phyloP scores from a whole-genome alignment of 1,140 invertebrate genomes.

The Bombus consobrinus region DNA sequence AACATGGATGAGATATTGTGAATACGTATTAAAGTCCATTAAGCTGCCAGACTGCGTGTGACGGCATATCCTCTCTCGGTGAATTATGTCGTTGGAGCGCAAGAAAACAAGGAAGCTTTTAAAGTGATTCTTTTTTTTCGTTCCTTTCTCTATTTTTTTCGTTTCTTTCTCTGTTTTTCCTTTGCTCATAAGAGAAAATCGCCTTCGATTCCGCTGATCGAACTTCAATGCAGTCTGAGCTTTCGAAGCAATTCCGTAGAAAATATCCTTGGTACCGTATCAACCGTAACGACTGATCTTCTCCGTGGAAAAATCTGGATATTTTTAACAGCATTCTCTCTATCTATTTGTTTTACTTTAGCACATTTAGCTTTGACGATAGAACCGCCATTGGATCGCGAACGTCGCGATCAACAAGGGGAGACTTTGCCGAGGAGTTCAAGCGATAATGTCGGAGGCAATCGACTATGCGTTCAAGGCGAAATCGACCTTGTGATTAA shows the following conservation, averaged over 20 bases:
- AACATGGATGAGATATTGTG: too few relatives aligned
- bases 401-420: conserved; percentile 1
- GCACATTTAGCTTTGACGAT: background rate
- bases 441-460: conserved; percentile 33
- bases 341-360: background rate
- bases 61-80: background rate
- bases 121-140: background rate
- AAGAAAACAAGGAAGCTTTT: conserved; percentile 27
- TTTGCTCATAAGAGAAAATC: background rate
- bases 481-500: conserved; percentile 45
- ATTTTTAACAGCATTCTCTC: background rate
- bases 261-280: background rate
- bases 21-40: too few relatives aligned
- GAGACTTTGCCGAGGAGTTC: conserved; percentile 14
- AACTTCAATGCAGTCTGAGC: background rate
- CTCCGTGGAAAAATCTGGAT: background rate
- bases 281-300: background rate
- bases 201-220: background rate
- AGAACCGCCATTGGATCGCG: background rate
- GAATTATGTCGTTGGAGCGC: background rate
- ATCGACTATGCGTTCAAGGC: conserved; percentile 50
- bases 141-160: background rate
- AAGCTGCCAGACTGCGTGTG: too few relatives aligned
- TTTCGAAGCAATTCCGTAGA: background rate
- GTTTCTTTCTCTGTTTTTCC: background rate